These are phyloP conservation scores for Aspidiotus rigidus DNA, from an alignment of 2,888 invertebrate species.

Conservation along the genomic window DNA sequence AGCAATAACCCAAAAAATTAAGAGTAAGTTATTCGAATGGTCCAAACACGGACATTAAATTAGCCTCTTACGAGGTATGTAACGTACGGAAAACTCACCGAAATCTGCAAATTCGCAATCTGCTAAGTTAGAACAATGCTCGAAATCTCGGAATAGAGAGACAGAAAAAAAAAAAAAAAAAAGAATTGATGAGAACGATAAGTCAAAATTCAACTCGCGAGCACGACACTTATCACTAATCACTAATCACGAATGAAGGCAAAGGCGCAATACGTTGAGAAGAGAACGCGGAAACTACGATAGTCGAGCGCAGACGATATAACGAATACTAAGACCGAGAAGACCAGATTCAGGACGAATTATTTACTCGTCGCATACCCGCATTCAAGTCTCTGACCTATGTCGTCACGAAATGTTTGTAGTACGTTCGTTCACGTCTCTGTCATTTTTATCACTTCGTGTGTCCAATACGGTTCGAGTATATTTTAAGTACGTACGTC, in stretches of 20 bases:
- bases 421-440: constrained; percentile 11
- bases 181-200: background rate
- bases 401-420: constrained; percentile 20
- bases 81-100: constrained; percentile 11
- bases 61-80: no score
- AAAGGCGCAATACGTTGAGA: background rate
- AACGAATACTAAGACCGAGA: constrained; percentile 15
- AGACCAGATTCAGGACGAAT: constrained; percentile 29
- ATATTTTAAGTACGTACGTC: no score
- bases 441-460: constrained; percentile 14
- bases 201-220: constrained; percentile 20
- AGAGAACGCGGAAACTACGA: constrained; percentile 24
- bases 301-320: constrained; percentile 22
- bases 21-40: no score
- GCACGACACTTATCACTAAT: constrained; percentile 22
- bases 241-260: constrained; percentile 10
- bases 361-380: constrained; percentile 14
- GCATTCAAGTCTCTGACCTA: constrained; percentile 21
- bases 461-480: no score
- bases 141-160: constrained; percentile 2
- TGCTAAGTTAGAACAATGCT: constrained; percentile 22
- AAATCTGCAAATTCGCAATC: constrained; percentile 15
- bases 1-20: no score
- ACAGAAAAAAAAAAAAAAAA: constrained; percentile 11
- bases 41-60: no score